These are phyloP conservation scores for Monopis laevigella DNA, from an alignment of 2,888 invertebrate species.

Conservation along the genomic window DNA sequence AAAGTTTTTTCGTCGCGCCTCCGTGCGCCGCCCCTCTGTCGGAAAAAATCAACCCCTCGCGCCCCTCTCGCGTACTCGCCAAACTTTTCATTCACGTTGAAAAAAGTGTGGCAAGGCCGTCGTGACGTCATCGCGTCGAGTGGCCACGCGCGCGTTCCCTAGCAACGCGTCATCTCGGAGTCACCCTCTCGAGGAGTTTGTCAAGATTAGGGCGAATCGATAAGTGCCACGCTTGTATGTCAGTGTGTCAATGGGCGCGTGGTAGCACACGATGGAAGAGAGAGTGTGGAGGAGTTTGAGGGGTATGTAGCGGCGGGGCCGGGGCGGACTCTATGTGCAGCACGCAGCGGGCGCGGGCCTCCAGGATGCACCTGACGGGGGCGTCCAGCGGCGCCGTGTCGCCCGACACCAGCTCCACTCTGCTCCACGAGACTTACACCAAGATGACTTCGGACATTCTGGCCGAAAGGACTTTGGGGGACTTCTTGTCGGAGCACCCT, in stretches of 20 bases:
- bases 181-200: slow-evolving; percentile 23
- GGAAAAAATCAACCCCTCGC: slow-evolving; percentile 61
- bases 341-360: slow-evolving; percentile 58
- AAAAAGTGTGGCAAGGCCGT: slow-evolving; percentile 69
- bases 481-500: slow-evolving; percentile 89
- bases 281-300: slow-evolving; percentile 1
- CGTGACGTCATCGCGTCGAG: slow-evolving; percentile 64
- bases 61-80: slow-evolving; percentile 55
- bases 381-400: slow-evolving; percentile 69
- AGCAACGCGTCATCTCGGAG: slow-evolving; percentile 48
- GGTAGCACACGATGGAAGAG: background rate
- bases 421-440: slow-evolving; percentile 84
- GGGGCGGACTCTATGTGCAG: slow-evolving; percentile 53
- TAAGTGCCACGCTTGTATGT: background rate
- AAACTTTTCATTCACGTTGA: slow-evolving; percentile 72
- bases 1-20: slow-evolving; percentile 59
- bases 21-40: slow-evolving; percentile 57
- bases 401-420: slow-evolving; percentile 75
- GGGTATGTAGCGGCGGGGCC: slow-evolving; percentile 25
- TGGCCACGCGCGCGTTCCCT: slow-evolving; percentile 60
- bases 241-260: background rate
- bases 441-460: slow-evolving; percentile 92
- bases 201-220: slow-evolving; percentile 3
- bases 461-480: slow-evolving; percentile 86
- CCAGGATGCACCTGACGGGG: slow-evolving; percentile 65